Percentiles rank a stretch among this genome's conserved stretches.
phyloP scores from a whole-genome alignment of 2,888 invertebrate genomes.

The Ernsta delagoae region DNA sequence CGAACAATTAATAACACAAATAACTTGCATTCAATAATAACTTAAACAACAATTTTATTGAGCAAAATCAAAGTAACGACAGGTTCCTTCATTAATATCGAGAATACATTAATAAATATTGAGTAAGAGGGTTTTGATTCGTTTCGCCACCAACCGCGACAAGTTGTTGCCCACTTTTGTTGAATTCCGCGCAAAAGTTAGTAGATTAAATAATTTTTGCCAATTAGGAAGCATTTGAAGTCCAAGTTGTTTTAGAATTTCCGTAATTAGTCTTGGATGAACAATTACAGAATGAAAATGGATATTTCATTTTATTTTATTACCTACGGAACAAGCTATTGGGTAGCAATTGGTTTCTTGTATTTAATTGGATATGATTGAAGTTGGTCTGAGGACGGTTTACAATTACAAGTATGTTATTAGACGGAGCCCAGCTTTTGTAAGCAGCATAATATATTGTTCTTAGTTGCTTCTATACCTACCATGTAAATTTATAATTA shows the following conservation, averaged over 20 bases:
- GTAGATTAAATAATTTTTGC: constrained; percentile 79
- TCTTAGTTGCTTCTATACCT: too few species aligned
- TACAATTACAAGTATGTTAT: too few species aligned
- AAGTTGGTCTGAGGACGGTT: neutral
- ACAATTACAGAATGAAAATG: constrained; percentile 68
- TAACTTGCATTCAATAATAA: neutral
- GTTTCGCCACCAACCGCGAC: constrained; percentile 76
- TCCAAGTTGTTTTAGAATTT: constrained; percentile 82
- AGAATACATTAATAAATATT: constrained; percentile 76
- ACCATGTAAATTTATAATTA: too few species aligned
- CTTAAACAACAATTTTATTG: neutral
- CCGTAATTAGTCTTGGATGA: constrained; percentile 79
- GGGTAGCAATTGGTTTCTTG: neutral
- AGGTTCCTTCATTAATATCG: constrained; percentile 61
- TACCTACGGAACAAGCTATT: constrained; percentile 38
- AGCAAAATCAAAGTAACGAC: neutral
- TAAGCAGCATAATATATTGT: too few species aligned
- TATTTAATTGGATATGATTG: neutral
- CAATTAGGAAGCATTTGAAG: constrained; percentile 82
- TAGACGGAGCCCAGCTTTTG: too few species aligned
- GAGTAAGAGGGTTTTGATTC: constrained; percentile 76
- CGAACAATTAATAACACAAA: neutral
- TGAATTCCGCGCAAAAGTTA: constrained; percentile 81
- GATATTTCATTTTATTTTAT: constrained; percentile 64
- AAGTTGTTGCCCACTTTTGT: constrained; percentile 78